phyloP scores from a whole-genome alignment of 2,888 invertebrate species.

The Copidosoma aretas region DNA sequence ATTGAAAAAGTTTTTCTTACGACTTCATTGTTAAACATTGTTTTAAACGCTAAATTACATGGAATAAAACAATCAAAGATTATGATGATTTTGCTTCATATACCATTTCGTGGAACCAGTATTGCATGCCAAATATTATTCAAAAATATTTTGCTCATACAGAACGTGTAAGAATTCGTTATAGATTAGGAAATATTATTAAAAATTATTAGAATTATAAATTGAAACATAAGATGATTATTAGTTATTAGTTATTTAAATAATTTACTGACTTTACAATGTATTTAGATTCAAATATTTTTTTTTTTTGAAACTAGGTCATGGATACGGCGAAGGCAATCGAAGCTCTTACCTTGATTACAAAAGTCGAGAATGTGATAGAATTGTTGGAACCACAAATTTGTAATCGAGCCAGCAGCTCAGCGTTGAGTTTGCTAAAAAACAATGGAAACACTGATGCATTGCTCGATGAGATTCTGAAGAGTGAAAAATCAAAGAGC shows the following conservation, averaged over 20 bases:
- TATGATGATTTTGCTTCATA: too few species aligned
- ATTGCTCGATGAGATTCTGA: slow-evolving; percentile 44
- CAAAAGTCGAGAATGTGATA: slow-evolving; percentile 46
- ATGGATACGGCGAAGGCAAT: slow-evolving; percentile 45
- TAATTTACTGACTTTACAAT: background rate
- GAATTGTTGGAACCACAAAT: slow-evolving; percentile 34
- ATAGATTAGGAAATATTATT: too few species aligned
- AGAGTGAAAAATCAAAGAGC: slow-evolving; percentile 44
- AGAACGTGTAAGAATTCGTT: too few species aligned
- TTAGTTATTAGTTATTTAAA: background rate
- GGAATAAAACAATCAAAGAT: too few species aligned
- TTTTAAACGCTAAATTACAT: too few species aligned
- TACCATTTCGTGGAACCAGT: too few species aligned
- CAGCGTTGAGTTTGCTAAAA: background rate
- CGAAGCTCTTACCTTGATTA: slow-evolving; percentile 46
- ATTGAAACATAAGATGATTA: too few species aligned
- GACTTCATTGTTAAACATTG: too few species aligned
- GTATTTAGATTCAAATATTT: slow-evolving; percentile 3
- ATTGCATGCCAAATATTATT: too few species aligned
- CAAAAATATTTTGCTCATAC: too few species aligned
- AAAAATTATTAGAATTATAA: too few species aligned
- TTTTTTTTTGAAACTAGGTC: slow-evolving; percentile 20
- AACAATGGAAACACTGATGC: slow-evolving; percentile 29
- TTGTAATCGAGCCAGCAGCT: background rate
- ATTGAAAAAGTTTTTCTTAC: too few species aligned